Base-by-base conservation (phyloP, 2,113 vertebrate genomes). In the Dolichotis patagonum region DNA sequence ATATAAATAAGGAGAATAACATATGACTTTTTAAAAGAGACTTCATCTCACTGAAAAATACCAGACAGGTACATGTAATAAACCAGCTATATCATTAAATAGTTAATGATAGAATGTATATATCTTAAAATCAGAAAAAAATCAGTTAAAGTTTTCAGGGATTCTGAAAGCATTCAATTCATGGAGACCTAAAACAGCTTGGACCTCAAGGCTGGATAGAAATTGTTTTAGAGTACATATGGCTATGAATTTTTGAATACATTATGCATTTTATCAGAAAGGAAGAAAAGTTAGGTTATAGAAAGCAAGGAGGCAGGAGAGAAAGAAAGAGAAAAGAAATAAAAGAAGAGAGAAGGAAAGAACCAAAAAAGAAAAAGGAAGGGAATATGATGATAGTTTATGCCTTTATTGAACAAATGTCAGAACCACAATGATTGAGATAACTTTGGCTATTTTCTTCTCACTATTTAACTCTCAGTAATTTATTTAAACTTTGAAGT, bases 401-500 rank as follows among this genome's bases (percentile, higher is more conserved):
- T 93, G 26, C 26, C 28, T 78, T 67, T 65, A 73, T 17, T 56
- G 5, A 88, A 83, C 17, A 93, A 43, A 91, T 75, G 1, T 20
- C 60, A 28, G 11, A 92, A 28, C 14, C 26, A 43, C 13, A 22
- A 20, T 1, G 28, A 85, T 41, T 7, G 2, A n/a, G 26, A 58
- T 86, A 73, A 3, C 5, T 75, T 87, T 41, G 58, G 82, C 38
- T 82, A 11, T 75, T 92, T 82, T 56, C 63, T 90, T 85, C 24
- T 84, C 41, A 32, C 24, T 56, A 12, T 84, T 88, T 87, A 88
- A 90, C 41, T 52, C n/a, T 91, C 38, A 95, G 20, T 62, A 24
- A 91, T 65, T 90, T 52, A 46, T 24, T 97, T 92, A 30, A 91
- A 58, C n/a, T 81, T 41, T 52, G 82, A 85, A n/a, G 16, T 7